Base-by-base conservation (phyloP, 1,140 invertebrate genomes). In the Chlorops oryzae region DNA sequence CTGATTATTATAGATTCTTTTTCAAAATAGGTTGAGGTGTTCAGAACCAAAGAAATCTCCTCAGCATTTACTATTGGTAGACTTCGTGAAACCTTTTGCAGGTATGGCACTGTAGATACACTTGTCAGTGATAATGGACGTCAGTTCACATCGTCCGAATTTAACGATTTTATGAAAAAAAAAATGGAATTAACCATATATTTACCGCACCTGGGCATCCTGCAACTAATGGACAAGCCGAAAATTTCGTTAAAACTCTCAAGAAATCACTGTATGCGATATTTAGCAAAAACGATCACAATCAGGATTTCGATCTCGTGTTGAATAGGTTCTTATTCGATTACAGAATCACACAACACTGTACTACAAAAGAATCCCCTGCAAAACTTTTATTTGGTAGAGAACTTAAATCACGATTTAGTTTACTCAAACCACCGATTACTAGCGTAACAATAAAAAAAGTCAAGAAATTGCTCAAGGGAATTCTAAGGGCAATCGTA, bases 171-270 rank as follows among this genome's bases (percentile, higher is more conserved):
- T n/a, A n/a, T n/a, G n/a, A n/a, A n/a, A n/a, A n/a, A n/a, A n/a
- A 34, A 3, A 15, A n/a, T 38, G 3, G 3, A 22, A 45, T 47
- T 7, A 47, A 47, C 3, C 45, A 47, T 17, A 25, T 37, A 23
- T 38, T 47, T 20, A 47, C 35, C 3, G 45, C 45, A 25, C 45
- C 32, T 24, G 28, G 20, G n/a, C 32, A 47, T 34, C 28, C 27
- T 5, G n/a, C n/a, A n/a, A n/a, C n/a, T n/a, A n/a, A n/a, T n/a
- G n/a, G n/a, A n/a, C n/a, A n/a, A n/a, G n/a, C 24, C 13, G 35
- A 49, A 40, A 27, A 20, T 20, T 40, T 49, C 7, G 24, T 49
- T 6, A 49, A 40, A 49, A 18, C n/a, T n/a, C 15, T 49, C 27
- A 49, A 49, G 27, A 49, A 49, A 20, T 49, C 47, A n/a, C n/a